Base-by-base conservation (phyloP, 2,113 vertebrate genomes). In the Hydropotes inermis region DNA sequence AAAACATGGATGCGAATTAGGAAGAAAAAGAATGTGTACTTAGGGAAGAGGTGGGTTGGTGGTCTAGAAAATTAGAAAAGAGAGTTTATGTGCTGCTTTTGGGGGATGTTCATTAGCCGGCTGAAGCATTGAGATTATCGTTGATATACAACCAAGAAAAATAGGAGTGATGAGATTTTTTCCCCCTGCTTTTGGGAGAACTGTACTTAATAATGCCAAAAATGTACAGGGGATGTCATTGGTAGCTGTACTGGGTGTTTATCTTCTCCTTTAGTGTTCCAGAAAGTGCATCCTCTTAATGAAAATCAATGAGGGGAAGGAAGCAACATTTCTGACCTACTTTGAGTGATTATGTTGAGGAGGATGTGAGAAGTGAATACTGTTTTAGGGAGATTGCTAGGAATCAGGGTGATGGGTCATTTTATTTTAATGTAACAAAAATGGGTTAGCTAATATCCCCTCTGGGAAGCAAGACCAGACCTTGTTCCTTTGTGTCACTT, bases 321-420 rank as follows among this genome's bases (percentile, higher is more conserved):
- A 97, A 92, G 88, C 36, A 94, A 54, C 76, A 84, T 96, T 96
- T 97, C 89, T 97, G 97, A 97, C 97, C 97, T 94, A 97, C 83
- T 97, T 98, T 97, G 95, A 97, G 52, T 91, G 83, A 85, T 87
- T 74, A n/a, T 91, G 36, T 76, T 87, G 36, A 76, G 92, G 85
- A 91, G 27, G 84, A 76, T 84, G 19, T 82, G 58, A 76, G 9
- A 8, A 45, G 27, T 83, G 43, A 74, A 30, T 43, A 45, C 85
- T 85, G 94, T 87, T 82, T 96, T 86, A 87, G 79, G 16, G 54
- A 70, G 82, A 95, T 97, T 96, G 82, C 10, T n/a, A 87, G 94
- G 91, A 97, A 87, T 28, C 23, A 58, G 50, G 47, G 43, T 60
- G 97, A 90, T 47, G 82, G 95, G 98, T 92, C n/a, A 76, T 54